Percentiles rank a stretch among this genome's conserved stretches.
Conservation (phyloP, 2,888 invertebrate species). For the Drosophila imparisetae region DNA sequence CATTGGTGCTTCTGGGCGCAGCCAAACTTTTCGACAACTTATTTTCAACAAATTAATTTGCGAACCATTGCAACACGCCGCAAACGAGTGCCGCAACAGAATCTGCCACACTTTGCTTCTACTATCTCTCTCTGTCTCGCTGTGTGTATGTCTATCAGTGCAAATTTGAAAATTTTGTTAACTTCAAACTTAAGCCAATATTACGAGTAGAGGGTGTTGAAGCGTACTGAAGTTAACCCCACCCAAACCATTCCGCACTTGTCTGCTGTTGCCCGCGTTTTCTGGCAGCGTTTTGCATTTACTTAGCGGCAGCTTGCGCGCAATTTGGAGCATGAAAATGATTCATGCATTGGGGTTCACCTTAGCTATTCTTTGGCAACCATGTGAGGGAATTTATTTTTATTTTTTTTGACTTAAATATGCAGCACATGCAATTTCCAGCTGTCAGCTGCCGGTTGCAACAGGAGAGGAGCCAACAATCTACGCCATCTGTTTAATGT, state of each 20-base stretch:
- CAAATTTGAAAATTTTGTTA: constrained; percentile 72
- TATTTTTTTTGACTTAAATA: constrained; percentile 35
- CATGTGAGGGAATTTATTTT: not conserved
- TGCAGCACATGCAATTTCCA: constrained; percentile 69
- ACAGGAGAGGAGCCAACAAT: not conserved
- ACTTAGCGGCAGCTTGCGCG: constrained; percentile 44
- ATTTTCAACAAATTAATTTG: constrained; percentile 82
- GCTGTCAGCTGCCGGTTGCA: constrained; percentile 59
- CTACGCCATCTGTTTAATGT: constrained; percentile 49
- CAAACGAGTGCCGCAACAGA: constrained; percentile 32
- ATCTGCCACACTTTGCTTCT: constrained; percentile 6
- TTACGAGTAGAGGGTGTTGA: constrained; percentile 60
- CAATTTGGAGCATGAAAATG: constrained; percentile 57
- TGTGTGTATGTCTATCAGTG: constrained; percentile 39
- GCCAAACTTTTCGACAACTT: constrained; percentile 75
- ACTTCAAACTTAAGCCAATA: constrained; percentile 74
- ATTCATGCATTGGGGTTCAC: constrained; percentile 37
- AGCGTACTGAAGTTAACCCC: constrained; percentile 31
- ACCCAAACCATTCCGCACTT: not conserved
- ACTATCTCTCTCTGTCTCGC: constrained; percentile 1
- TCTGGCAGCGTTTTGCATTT: constrained; percentile 21
- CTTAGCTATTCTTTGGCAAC: constrained; percentile 39
- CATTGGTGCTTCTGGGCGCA: constrained; percentile 16
- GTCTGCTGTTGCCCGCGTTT: constrained; percentile 20
- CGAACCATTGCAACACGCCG: constrained; percentile 50